Conservation (phyloP, 1,140 invertebrate species). For the Pygmarrhopalites habei region DNA sequence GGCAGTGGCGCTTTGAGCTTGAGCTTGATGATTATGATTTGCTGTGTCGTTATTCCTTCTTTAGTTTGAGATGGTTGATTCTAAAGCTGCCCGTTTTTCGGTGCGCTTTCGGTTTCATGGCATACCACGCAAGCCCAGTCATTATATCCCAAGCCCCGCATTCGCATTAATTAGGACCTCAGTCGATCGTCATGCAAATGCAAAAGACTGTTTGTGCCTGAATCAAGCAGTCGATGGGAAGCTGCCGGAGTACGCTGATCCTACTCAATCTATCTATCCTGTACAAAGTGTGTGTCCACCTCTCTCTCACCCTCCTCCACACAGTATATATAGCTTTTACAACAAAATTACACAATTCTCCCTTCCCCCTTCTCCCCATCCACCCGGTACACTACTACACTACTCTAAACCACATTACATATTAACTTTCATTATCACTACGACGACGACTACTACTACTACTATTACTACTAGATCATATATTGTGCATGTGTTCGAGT, state of each 20-base stretch:
- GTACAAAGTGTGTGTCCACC: slow-evolving; percentile 23
- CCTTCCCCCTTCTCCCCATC: no score
- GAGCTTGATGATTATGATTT: slow-evolving; percentile 36
- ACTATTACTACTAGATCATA: no score
- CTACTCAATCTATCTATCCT: slow-evolving; percentile 17
- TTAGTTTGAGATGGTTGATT: slow-evolving; percentile 34
- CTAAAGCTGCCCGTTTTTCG: slow-evolving; percentile 28
- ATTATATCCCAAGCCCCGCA: slow-evolving; percentile 39
- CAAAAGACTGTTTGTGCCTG: slow-evolving; percentile 26
- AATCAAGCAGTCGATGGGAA: slow-evolving; percentile 38
- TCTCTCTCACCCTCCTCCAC: not conserved
- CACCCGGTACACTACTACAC: no score
- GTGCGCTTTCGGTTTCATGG: slow-evolving; percentile 37
- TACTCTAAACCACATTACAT: no score
- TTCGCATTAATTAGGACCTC: slow-evolving; percentile 40
- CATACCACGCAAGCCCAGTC: slow-evolving; percentile 38
- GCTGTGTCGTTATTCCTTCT: slow-evolving; percentile 36
- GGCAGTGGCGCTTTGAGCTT: slow-evolving; percentile 25
- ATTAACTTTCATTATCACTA: no score
- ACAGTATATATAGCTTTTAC: no score
- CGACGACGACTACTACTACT: no score
- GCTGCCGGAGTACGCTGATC: slow-evolving; percentile 34
- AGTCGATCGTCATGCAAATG: slow-evolving; percentile 40
- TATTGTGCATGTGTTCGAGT: no score
- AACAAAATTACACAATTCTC: no score